Evolutionary conservation across 2,113 vertebrate genomes (phyloP).

Genomic region (Procavia capensis): DNA sequence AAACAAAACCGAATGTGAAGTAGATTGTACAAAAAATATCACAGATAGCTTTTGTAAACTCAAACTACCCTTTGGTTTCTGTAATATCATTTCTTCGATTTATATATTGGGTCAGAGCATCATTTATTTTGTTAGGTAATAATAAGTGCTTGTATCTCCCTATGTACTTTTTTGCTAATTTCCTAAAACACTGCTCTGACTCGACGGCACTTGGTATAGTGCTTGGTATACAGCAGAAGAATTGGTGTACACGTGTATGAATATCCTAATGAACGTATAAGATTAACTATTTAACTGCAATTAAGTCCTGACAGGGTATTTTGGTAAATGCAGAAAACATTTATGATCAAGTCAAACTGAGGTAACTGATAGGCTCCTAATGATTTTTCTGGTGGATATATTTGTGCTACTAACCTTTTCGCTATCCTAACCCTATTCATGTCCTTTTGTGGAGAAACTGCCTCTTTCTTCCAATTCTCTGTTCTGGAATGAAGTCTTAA

Average conservation of each 20-base stretch:
- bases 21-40: neutral
- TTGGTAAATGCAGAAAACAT: neutral
- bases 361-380: neutral
- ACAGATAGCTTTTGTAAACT: neutral
- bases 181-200: neutral
- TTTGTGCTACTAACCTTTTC: neutral
- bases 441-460: neutral
- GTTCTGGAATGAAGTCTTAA: neutral
- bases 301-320: neutral
- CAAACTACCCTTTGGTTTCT: neutral
- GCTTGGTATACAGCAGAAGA: neutral
- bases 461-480: neutral
- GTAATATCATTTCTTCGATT: neutral
- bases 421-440: neutral
- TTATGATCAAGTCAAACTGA: neutral
- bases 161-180: neutral
- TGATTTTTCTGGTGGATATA: neutral
- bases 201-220: too few relatives aligned
- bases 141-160: neutral
- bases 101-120: neutral
- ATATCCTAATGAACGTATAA: neutral
- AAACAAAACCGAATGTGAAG: neutral
- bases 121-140: neutral
- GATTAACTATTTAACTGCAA: neutral
- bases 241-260: neutral